Conservation (phyloP, 2,797 vertebrate genomes). For the Pelodytes ibericus region DNA sequence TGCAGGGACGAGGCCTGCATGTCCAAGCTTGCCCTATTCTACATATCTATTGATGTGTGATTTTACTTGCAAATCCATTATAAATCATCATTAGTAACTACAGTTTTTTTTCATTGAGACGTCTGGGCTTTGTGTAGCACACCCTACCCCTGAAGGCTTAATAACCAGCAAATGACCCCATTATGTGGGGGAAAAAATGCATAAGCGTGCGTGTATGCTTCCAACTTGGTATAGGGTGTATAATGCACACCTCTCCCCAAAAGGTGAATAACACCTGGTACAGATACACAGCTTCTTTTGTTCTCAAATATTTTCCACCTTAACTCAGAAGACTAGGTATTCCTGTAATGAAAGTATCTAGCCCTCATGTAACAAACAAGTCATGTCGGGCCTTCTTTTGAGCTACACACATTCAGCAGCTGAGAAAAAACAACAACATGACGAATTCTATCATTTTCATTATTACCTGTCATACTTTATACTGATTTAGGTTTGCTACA, state of each 20-base stretch:
- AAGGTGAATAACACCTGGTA: slow-evolving; percentile 18
- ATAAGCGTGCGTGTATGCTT: neutral
- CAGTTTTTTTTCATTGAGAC: slow-evolving; percentile 13
- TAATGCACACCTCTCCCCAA: neutral
- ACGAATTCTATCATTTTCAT: neutral
- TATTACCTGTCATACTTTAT: neutral
- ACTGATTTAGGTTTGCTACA: neutral
- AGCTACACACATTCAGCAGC: neutral
- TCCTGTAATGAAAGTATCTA: slow-evolving; percentile 4
- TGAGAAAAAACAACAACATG: neutral
- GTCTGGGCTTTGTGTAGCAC: slow-evolving; percentile 19
- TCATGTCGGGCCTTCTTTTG: slow-evolving; percentile 4
- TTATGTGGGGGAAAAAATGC: neutral
- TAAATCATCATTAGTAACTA: slow-evolving; percentile 11
- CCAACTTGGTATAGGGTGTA: neutral
- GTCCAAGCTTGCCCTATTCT: too few relatives aligned
- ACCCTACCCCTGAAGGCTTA: slow-evolving; percentile 7
- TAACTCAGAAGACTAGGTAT: neutral
- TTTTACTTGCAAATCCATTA: too few relatives aligned
- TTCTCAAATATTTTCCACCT: slow-evolving; percentile 27
- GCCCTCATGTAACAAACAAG: neutral
- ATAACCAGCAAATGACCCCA: slow-evolving; percentile 21
- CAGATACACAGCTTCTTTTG: slow-evolving; percentile 21
- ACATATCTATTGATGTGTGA: too few relatives aligned
- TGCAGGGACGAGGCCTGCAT: neutral